Conservation (phyloP, 2,113 vertebrate genomes). For the Catagonus wagneri region DNA sequence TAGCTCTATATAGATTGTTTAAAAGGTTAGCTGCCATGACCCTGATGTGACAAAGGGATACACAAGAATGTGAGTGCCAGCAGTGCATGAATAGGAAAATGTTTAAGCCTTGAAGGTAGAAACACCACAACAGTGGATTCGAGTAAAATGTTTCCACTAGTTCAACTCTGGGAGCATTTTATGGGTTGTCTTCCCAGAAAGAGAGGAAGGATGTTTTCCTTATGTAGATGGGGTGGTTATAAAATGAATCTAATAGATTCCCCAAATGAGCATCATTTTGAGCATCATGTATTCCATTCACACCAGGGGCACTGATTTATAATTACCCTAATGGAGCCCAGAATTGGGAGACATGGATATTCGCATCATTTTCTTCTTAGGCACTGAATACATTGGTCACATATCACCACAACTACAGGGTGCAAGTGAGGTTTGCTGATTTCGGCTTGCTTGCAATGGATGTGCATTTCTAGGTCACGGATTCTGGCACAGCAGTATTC, state of each 20-base stretch:
- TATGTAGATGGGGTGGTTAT: slow-evolving; percentile 16
- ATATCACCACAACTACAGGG: background rate
- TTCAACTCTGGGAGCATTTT: slow-evolving; percentile 32
- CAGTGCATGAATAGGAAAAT: slow-evolving; percentile 46
- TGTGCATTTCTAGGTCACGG: slow-evolving; percentile 69
- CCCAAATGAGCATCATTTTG: slow-evolving; percentile 58
- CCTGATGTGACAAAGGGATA: background rate
- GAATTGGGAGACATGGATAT: slow-evolving; percentile 64
- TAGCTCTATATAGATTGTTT: slow-evolving; percentile 11
- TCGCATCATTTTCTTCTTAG: slow-evolving; percentile 53
- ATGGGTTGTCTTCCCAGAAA: background rate
- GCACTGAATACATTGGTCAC: slow-evolving; percentile 5
- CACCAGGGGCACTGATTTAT: slow-evolving; percentile 68
- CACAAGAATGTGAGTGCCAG: background rate
- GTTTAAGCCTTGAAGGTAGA: slow-evolving; percentile 57
- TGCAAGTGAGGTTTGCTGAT: slow-evolving; percentile 32
- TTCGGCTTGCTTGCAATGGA: background rate
- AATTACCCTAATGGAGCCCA: slow-evolving; percentile 49
- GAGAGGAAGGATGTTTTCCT: slow-evolving; percentile 48
- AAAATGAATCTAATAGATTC: slow-evolving; percentile 55
- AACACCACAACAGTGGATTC: slow-evolving; percentile 7
- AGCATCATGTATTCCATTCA: slow-evolving; percentile 34
- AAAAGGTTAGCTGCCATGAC: slow-evolving; percentile 59
- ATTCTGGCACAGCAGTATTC: background rate
- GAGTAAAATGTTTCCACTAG: slow-evolving; percentile 19